Conservation (phyloP, 2,113 vertebrate genomes). For the Delphinapterus leucas region DNA sequence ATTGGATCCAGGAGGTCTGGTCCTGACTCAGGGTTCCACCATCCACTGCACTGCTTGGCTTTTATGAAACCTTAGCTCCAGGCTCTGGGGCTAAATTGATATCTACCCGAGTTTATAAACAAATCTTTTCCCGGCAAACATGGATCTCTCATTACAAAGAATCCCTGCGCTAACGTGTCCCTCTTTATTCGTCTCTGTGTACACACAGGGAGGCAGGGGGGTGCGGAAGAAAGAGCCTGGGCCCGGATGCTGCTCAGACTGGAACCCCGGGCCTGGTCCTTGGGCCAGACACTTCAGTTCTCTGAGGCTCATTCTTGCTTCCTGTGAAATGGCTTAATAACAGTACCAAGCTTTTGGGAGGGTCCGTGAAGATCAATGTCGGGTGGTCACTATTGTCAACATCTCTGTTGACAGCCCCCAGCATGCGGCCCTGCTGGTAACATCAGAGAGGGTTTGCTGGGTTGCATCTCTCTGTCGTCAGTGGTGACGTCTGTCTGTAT, state of each 20-base stretch:
- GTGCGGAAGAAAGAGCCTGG: not conserved
- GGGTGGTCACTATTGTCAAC: no score
- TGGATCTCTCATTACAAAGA: not conserved
- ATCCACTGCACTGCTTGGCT: accelerated
- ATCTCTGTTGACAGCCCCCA: not conserved
- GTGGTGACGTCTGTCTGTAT: not conserved
- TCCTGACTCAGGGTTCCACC: not conserved
- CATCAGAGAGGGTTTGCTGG: no score
- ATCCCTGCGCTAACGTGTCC: not conserved
- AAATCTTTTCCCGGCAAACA: not conserved
- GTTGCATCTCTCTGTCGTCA: not conserved
- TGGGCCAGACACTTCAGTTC: not conserved
- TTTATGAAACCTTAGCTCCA: not conserved
- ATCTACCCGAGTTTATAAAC: not conserved
- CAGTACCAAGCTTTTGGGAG: not conserved
- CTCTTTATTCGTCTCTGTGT: not conserved
- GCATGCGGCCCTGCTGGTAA: accelerated
- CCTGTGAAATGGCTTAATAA: not conserved
- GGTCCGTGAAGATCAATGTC: not conserved
- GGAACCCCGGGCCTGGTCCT: not conserved
- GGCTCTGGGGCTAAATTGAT: not conserved
- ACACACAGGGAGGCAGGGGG: not conserved
- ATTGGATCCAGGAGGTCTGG: not conserved
- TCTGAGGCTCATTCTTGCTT: not conserved
- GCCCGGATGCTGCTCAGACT: not conserved